Conservation (phyloP, 2,797 vertebrate species). For the Myiotriccus ornatus region DNA sequence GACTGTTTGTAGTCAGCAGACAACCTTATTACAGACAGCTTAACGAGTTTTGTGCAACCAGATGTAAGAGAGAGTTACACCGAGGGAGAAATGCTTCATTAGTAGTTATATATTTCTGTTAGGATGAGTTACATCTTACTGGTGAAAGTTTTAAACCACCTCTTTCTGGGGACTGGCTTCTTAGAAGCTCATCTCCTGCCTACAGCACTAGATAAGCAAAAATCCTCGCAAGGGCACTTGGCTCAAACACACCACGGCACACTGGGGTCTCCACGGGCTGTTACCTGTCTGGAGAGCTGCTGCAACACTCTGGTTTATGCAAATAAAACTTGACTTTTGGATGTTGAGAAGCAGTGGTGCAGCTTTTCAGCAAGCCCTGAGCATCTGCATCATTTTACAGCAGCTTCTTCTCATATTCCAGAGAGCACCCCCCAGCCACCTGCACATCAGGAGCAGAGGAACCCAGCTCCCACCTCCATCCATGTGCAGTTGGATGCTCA, state of each 20-base stretch:
- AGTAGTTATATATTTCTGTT: background rate
- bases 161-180: background rate
- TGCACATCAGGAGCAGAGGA: rapidly evolving
- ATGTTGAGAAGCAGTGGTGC: background rate
- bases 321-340: background rate
- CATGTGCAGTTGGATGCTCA: background rate
- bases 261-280: background rate
- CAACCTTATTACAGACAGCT: background rate
- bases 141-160: background rate
- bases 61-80: background rate
- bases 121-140: background rate
- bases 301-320: background rate
- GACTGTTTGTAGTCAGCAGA: background rate
- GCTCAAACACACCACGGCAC: background rate
- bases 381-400: background rate
- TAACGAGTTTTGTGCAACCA: background rate
- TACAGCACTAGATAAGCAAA: background rate
- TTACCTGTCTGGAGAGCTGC: rapidly evolving
- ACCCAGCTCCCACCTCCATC: background rate
- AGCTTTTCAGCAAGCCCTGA: background rate
- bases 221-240: background rate
- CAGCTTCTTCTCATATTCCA: background rate
- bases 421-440: background rate
- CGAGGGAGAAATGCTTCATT: background rate
- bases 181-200: background rate